Percentiles rank a stretch among this genome's conserved stretches.
Evolutionary conservation across 2,113 vertebrate species (phyloP).

Genomic region (Syngnathoides biaculeatus): DNA sequence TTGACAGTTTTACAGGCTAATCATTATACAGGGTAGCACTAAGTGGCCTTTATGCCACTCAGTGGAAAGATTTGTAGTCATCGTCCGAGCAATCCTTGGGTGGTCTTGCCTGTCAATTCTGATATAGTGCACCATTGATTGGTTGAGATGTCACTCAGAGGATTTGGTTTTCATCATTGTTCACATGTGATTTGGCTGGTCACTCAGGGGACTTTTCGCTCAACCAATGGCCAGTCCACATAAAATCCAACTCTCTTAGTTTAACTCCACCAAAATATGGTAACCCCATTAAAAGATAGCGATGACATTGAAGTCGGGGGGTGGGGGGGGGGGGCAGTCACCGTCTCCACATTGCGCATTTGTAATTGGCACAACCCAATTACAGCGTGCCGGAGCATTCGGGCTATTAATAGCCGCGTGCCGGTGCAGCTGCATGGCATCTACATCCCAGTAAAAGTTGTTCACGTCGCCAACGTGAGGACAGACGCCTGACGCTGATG

Average conservation of each 20-base stretch:
- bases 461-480: constrained; percentile 39
- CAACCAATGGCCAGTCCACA: too few species aligned
- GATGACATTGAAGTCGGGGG: not conserved
- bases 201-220: too few species aligned
- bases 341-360: constrained; percentile 15
- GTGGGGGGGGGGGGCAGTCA: too few species aligned
- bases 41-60: not conserved
- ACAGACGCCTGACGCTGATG: constrained; percentile 50
- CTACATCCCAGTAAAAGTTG: constrained; percentile 25
- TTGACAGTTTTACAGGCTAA: not conserved
- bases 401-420: constrained; percentile 53
- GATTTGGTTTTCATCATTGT: not conserved
- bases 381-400: constrained; percentile 28
- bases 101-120: not conserved
- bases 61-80: not conserved
- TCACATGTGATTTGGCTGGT: too few species aligned
- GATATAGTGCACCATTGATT: not conserved
- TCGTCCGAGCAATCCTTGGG: not conserved
- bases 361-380: constrained; percentile 27
- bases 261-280: too few species aligned
- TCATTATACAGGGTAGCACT: not conserved
- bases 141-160: not conserved
- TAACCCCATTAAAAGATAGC: not conserved
- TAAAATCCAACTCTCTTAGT: too few species aligned
- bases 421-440: constrained; percentile 33